Conservation (phyloP, 2,113 vertebrate species). For the Dicerorhinus sumatrensis region DNA sequence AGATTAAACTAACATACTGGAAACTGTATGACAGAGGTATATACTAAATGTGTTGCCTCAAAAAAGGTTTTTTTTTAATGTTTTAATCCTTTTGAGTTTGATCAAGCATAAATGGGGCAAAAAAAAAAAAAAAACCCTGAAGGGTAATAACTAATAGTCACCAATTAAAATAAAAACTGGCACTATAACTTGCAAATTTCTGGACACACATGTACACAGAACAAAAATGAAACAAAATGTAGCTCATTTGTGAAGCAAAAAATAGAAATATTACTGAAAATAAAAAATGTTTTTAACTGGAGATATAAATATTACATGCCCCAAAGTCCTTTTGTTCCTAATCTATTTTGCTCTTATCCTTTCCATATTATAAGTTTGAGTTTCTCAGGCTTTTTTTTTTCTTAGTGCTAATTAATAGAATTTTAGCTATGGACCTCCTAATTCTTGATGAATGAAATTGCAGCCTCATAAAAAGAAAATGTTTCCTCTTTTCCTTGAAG, state of each 20-base stretch:
- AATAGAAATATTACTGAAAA: neutral
- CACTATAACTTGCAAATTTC: neutral
- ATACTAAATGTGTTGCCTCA: neutral
- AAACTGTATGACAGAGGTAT: neutral
- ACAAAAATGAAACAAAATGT: neutral
- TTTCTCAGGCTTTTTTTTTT: neutral
- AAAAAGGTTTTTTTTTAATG: neutral
- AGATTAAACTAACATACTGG: neutral
- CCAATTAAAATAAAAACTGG: neutral
- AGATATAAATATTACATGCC: neutral
- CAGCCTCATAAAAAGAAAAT: neutral
- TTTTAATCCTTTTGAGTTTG: neutral
- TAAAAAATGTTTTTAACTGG: neutral
- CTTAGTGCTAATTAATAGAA: neutral
- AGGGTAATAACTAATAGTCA: neutral
- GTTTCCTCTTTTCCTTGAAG: neutral
- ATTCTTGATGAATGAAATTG: neutral
- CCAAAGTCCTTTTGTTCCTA: neutral
- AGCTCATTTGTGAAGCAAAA: neutral
- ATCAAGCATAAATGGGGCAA: neutral
- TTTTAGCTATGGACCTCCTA: neutral
- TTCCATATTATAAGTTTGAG: neutral
- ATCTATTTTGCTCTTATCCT: neutral
- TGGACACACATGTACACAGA: neutral
- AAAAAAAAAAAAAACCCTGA: neutral